phyloP scores from a whole-genome alignment of 2,797 vertebrate species.

The Ctenopoma multispine region DNA sequence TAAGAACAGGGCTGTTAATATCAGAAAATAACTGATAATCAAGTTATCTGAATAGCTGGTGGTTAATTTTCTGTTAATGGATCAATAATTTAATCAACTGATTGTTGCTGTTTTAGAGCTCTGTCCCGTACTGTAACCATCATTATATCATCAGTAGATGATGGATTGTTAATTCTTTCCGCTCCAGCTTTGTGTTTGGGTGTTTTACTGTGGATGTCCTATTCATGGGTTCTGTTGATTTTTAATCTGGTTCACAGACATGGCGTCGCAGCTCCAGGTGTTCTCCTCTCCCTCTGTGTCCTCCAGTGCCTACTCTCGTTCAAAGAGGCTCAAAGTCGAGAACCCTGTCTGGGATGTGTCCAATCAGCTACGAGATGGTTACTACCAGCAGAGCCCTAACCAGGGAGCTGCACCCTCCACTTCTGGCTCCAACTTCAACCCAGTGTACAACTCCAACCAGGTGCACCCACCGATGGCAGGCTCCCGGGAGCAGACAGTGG shows the following conservation, averaged over 20 bases:
- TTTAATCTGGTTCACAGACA: slow-evolving; percentile 80
- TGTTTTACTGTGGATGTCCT: background rate
- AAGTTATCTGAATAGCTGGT: too few species aligned
- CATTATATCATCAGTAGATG: too few species aligned
- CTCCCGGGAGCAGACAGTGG: slow-evolving; percentile 87
- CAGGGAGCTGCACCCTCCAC: slow-evolving; percentile 90
- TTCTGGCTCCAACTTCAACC: slow-evolving; percentile 88
- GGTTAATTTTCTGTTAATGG: too few species aligned
- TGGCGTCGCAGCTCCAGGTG: slow-evolving; percentile 97
- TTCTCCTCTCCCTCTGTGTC: slow-evolving; percentile 98
- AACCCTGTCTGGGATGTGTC: slow-evolving; percentile 93
- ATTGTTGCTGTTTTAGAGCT: too few species aligned
- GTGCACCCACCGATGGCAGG: slow-evolving; percentile 77
- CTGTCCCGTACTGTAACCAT: too few species aligned
- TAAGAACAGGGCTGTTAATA: too few species aligned
- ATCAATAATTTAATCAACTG: too few species aligned
- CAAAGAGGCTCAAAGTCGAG: slow-evolving; percentile 98
- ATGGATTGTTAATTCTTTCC: too few species aligned
- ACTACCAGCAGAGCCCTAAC: slow-evolving; percentile 86
- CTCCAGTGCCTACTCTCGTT: slow-evolving; percentile 96
- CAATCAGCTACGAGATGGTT: slow-evolving; percentile 90
- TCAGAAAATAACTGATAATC: too few species aligned
- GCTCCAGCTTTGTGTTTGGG: too few species aligned
- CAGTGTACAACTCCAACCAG: slow-evolving; percentile 86
- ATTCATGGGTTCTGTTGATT: background rate